phyloP scores from a whole-genome alignment of 2,888 invertebrate genomes.

The Glyphotaelius pellucidus region DNA sequence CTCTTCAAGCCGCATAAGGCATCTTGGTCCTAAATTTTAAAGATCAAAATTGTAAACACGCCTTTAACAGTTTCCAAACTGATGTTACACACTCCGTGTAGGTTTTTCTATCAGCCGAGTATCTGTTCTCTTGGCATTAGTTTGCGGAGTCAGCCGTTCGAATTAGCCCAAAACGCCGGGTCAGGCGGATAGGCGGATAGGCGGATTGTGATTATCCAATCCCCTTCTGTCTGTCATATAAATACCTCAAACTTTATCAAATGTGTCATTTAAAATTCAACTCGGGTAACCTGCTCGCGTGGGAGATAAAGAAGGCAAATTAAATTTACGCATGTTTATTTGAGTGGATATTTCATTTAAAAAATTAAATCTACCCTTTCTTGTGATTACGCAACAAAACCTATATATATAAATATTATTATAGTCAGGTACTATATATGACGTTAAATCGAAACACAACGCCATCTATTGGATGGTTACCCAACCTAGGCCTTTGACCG shows the following conservation, averaged over 20 bases:
- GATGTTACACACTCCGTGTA: background rate
- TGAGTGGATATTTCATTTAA: background rate
- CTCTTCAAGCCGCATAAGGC: background rate
- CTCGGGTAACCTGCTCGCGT: background rate
- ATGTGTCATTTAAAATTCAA: conserved; percentile 9
- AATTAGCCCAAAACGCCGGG: conserved; percentile 36
- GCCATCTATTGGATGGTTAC: too few species aligned
- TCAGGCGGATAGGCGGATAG: conserved; percentile 23
- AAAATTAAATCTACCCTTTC: background rate
- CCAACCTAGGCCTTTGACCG: too few species aligned
- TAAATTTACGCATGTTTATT: background rate
- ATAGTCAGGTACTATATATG: too few species aligned
- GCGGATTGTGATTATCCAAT: background rate
- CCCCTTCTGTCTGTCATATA: background rate
- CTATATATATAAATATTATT: too few species aligned
- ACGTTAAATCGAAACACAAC: too few species aligned
- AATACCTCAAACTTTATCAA: conserved; percentile 1
- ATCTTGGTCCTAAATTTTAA: background rate
- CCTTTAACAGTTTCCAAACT: background rate
- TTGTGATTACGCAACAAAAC: background rate
- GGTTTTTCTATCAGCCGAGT: background rate
- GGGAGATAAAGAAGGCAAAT: background rate
- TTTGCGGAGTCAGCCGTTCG: conserved; percentile 35
- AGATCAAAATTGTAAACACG: background rate
- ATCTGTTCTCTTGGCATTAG: conserved; percentile 16